These are phyloP conservation scores for Pomatostomus ruficeps DNA, from an alignment of 2,113 vertebrate species.

Conservation along the genomic window DNA sequence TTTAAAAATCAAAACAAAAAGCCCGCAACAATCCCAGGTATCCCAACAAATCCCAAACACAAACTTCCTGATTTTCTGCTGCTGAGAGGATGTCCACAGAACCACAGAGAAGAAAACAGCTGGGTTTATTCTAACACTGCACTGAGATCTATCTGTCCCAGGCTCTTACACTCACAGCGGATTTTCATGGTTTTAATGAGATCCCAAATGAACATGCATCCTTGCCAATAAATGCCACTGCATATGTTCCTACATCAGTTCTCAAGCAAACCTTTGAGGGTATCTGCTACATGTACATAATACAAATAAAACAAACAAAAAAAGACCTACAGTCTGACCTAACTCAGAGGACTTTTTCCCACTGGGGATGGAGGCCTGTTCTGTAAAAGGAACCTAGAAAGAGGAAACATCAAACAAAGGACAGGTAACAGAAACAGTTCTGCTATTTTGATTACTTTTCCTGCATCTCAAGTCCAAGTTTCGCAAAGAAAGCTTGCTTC, in stretches of 20 bases:
- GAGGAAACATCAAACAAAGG: background rate
- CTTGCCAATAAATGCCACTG: background rate
- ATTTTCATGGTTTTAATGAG: background rate
- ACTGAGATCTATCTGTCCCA: background rate
- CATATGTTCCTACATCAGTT: background rate
- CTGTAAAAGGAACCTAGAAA: background rate
- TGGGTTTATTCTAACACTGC: background rate
- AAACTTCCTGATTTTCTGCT: background rate
- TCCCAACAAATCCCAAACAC: background rate
- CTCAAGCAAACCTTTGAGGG: background rate
- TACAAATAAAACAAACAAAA: background rate
- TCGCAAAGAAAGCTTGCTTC: background rate
- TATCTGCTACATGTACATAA: rapidly evolving
- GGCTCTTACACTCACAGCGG: background rate
- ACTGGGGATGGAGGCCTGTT: background rate
- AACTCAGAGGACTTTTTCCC: background rate
- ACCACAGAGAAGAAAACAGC: background rate
- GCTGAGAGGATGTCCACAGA: background rate
- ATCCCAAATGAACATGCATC: background rate
- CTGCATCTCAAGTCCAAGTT: background rate
- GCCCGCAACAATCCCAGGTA: background rate
- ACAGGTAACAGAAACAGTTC: background rate
- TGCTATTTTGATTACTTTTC: background rate
- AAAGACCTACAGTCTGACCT: background rate
- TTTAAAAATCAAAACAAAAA: background rate